Conservation (phyloP, 2,888 invertebrate species). For the Spialia ferax region DNA sequence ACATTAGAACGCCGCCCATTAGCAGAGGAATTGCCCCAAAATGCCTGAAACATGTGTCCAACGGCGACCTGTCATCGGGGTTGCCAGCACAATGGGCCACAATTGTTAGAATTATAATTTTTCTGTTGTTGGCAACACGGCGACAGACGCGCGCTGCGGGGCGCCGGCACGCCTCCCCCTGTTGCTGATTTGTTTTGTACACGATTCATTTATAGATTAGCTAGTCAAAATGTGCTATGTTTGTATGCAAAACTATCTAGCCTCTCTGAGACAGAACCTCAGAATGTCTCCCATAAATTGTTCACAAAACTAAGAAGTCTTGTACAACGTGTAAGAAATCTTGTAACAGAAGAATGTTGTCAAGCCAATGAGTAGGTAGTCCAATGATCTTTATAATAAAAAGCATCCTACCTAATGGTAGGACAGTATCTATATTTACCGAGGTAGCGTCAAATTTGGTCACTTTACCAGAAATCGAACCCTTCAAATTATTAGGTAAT, state of each 20-base stretch:
- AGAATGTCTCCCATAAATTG: no score
- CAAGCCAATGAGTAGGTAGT: no score
- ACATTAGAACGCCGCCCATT: conserved; percentile 84
- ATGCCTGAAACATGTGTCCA: conserved; percentile 85
- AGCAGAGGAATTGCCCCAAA: conserved; percentile 82
- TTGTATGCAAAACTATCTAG: conserved; percentile 20
- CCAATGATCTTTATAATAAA: no score
- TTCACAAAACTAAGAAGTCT: no score
- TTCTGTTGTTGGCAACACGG: conserved; percentile 80
- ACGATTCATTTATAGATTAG: conserved; percentile 70
- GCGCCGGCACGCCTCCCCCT: conserved; percentile 76
- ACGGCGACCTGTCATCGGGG: conserved; percentile 85
- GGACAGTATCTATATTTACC: no score
- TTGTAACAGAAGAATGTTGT: no score
- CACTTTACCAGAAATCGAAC: neutral
- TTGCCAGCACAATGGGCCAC: conserved; percentile 72
- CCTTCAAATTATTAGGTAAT: no score
- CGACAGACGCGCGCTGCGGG: conserved; percentile 84
- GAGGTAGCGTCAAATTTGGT: no score
- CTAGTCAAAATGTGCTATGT: neutral
- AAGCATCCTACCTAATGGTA: no score
- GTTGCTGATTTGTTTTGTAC: conserved; percentile 81
- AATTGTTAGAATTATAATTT: conserved; percentile 75
- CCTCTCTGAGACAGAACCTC: conserved; percentile 46
- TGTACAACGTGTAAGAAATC: no score